Base-by-base conservation (phyloP, 2,797 vertebrate genomes). In the Pangasius larnaudii region DNA sequence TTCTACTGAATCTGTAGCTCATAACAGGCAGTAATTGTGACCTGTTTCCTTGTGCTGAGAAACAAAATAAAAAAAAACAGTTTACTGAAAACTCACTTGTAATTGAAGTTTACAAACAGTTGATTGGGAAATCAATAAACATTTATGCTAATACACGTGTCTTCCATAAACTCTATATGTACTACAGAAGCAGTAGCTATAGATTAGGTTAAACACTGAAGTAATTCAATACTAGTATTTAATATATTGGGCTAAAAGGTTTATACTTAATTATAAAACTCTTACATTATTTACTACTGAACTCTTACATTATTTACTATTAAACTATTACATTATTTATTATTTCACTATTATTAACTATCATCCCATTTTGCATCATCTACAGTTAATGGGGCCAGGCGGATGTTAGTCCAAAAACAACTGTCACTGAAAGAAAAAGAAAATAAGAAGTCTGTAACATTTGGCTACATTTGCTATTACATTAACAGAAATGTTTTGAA, bases 401-500 rank as follows among this genome's bases (percentile, higher is more conserved):
- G 94, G 91, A 93, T 92, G 93, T 94, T 94, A 93, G 90, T 92
- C 92, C 91, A 92, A 91, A 93, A 93, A 88, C 86, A 83, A 83
- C 93, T 92, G 92, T 89, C 67, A 89, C 90, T 90, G 93, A 91
- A 95, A 94, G 92, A 94, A 94, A 94, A 93, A 95, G 93, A 84
- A 71, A 81, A 82, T 27, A 93, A 95, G 89, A 93, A 95, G 89
- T 89, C 92, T 92, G 93, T 94, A 94, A 94, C 93, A 95, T 94
- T 94, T 94, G 94, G 91, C 93, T 92, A 92, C 93, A 93, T 94
- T 94, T 94, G 92, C 85, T 91, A 92, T 93, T 95, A 93, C 91
- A 95, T 94, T 95, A 94, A 94, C 92, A 91, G 93, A 91, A 90
- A 91, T 93, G 91, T 94, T 95, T 95, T 94, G 92, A 93, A 92